Conservation (phyloP, 2,113 vertebrate species). For the Dinomys branickii region DNA sequence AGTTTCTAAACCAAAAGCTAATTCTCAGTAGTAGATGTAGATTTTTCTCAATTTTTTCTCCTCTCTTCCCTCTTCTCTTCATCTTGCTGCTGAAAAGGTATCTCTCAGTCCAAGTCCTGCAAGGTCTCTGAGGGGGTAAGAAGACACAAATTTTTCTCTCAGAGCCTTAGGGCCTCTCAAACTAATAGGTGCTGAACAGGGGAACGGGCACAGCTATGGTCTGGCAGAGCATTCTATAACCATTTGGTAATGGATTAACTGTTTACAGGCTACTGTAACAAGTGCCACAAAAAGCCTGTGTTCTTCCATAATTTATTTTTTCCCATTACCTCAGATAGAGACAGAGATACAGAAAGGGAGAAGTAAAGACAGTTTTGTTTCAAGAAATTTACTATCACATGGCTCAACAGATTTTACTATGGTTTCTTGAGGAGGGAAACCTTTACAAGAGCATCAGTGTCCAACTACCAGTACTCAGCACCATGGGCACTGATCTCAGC, state of each 20-base stretch:
- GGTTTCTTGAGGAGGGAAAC: constrained; percentile 6
- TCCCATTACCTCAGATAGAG: background rate
- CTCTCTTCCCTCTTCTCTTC: background rate
- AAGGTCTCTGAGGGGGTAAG: constrained; percentile 71
- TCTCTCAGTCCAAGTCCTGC: constrained; percentile 75
- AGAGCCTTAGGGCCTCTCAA: background rate
- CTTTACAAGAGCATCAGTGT: background rate
- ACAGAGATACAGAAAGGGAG: background rate
- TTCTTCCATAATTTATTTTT: background rate
- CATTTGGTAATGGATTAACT: background rate
- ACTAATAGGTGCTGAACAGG: constrained; percentile 7
- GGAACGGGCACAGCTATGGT: background rate
- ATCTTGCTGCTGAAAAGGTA: constrained; percentile 62
- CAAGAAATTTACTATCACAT: background rate
- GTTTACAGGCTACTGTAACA: constrained; percentile 10
- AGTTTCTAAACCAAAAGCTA: constrained; percentile 67
- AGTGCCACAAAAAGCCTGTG: background rate
- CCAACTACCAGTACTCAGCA: no score
- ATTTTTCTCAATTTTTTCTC: constrained; percentile 51
- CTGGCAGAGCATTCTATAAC: background rate
- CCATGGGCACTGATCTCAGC: no score
- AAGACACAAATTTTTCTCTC: constrained; percentile 48
- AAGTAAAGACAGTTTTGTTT: background rate
- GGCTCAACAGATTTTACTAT: background rate
- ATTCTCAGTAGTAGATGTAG: constrained; percentile 69